Evolutionary conservation across 2,797 vertebrate species (phyloP), one percentile per base, ranked within the genome.

Genomic region (Tiaroga cobitis): DNA sequence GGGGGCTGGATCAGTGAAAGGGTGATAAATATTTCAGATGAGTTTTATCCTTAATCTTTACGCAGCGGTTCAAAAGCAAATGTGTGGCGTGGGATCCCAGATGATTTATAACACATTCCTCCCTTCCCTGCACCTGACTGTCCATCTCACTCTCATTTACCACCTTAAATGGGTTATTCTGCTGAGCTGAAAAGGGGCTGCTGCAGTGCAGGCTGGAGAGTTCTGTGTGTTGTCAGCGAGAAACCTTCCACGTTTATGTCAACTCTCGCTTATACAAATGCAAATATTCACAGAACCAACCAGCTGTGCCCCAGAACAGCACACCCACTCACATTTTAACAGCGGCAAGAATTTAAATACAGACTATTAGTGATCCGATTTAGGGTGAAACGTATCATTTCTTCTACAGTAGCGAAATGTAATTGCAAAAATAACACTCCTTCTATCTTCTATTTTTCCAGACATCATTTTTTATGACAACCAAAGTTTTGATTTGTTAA

Each of bases 1-100:
- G 89, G 79, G 70, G 73, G 70, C 78, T 81, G 91, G 90, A 93
- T 91, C 91, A 91, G 90, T 91, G 89, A 91, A 92, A 89, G 86
- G 82, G 80, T 87, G 85, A 92, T 94, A 92, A 90, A 94, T 93
- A 93, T 94, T 94, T 94, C 78, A 94, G 92, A 87, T 84, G 70
- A 87, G 90, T 91, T 82, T 91, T 92, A 93, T 90, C 81, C 89
- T 90, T 90, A 91, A 92, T 93, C 90, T 93, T 63, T 51, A 18
- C 86, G 41, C 68, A 51, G 51, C 85, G 87, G 85, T 84, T 85
- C 81, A 92, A 91, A 37, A 93, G 91, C 83, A 90, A 93, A 93
- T 82, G 80, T 89, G 85, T 92, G 77, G 91, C 89, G 84, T 80
- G 26, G 65, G 73, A 85, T 89, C 74, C 85, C 61, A 63, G 87